These are phyloP conservation scores for Lepus americanus DNA, from an alignment of 2,113 vertebrate genomes.

Conservation along the genomic window DNA sequence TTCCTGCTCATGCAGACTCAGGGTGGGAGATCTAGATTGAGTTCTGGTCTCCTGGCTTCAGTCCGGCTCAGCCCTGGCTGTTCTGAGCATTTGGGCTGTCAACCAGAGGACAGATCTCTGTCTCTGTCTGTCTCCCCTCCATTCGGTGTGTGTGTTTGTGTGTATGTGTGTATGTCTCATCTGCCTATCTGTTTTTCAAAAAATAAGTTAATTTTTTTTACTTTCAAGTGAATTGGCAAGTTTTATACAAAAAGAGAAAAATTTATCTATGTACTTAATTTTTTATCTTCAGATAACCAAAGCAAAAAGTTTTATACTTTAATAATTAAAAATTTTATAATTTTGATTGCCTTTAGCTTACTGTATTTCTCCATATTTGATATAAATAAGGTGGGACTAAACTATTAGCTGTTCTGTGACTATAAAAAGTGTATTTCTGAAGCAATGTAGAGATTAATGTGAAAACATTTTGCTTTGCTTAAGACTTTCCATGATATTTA, in stretches of 20 bases:
- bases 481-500: constrained; percentile 45
- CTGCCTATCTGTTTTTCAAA: too few relatives aligned
- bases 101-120: too few relatives aligned
- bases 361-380: background rate
- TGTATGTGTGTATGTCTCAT: too few relatives aligned
- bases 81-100: too few relatives aligned
- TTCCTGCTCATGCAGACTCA: too few relatives aligned
- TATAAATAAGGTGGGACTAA: background rate
- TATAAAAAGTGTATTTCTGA: constrained; percentile 48
- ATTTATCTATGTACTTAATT: background rate
- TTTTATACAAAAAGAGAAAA: background rate
- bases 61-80: too few relatives aligned
- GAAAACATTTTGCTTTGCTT: constrained; percentile 48
- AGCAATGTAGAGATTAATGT: background rate
- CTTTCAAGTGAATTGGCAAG: background rate
- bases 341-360: constrained; percentile 1
- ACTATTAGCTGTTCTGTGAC: background rate
- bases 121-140: too few relatives aligned
- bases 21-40: too few relatives aligned
- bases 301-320: background rate
- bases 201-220: background rate
- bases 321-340: background rate
- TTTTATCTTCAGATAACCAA: background rate
- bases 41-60: too few relatives aligned
- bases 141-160: too few relatives aligned